phyloP scores from a whole-genome alignment of 2,888 invertebrate genomes.

The Eupsilia transversa region DNA sequence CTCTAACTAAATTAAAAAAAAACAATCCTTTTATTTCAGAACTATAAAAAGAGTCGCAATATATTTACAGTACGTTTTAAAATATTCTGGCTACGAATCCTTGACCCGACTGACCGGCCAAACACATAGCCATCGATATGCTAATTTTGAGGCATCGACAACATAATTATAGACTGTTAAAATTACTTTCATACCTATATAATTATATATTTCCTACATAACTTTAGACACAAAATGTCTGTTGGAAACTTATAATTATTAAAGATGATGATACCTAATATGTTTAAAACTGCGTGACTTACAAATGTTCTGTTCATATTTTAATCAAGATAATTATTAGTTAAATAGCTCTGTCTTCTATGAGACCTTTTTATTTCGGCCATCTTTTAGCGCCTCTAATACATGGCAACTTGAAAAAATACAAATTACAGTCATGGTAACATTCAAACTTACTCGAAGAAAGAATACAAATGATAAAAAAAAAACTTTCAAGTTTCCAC shows the following conservation, averaged over 20 bases:
- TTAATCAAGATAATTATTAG: background rate
- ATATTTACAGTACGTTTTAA: background rate
- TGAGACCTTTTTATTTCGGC: background rate
- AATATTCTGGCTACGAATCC: background rate
- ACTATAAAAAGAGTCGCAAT: background rate
- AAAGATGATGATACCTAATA: conserved; percentile 7
- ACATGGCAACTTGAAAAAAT: background rate
- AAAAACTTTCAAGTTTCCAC: conserved; percentile 2
- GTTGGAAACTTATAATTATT: conserved; percentile 3
- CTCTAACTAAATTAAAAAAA: background rate
- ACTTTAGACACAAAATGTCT: conserved; percentile 13
- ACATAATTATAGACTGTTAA: conserved; percentile 31
- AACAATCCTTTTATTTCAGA: background rate
- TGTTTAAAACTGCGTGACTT: conserved; percentile 2
- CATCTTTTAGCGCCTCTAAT: background rate
- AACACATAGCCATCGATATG: conserved; percentile 27
- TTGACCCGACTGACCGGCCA: conserved; percentile 41
- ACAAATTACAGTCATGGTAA: conserved; percentile 4
- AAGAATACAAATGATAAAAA: background rate
- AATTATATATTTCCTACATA: conserved; percentile 23
- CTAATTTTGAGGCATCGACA: conserved; percentile 22
- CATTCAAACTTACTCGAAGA: background rate
- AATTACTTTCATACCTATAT: conserved; percentile 26
- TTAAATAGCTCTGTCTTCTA: background rate
- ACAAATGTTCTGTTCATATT: background rate